Percentiles rank a stretch among this genome's conserved stretches.
Evolutionary conservation across 2,797 vertebrate genomes (phyloP).

Genomic region (Glossophaga mutica): DNA sequence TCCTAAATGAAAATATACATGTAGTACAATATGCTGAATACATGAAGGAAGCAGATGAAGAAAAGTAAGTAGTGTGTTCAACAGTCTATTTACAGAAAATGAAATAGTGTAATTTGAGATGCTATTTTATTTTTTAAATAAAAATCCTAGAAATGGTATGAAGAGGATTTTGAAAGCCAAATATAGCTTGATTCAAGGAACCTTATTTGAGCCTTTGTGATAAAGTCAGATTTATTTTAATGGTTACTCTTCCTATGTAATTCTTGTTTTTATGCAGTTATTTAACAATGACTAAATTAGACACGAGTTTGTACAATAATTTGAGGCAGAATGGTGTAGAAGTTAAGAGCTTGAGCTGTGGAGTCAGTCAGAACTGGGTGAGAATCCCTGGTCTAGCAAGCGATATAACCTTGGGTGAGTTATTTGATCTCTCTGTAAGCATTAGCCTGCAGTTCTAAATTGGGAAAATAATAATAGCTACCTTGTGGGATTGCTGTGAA

Average conservation of each 20-base stretch:
- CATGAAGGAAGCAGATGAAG: background rate
- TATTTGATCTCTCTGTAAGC: background rate
- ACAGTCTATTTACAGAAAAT: background rate
- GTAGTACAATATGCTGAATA: background rate
- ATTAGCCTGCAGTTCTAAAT: background rate
- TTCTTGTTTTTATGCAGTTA: background rate
- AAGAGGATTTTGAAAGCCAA: constrained; percentile 5
- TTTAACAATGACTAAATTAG: background rate
- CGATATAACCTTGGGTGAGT: background rate
- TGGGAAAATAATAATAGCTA: background rate
- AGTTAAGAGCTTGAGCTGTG: background rate
- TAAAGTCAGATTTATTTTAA: constrained; percentile 14
- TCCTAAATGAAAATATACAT: background rate
- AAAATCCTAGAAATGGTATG: background rate
- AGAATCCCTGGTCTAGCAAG: background rate
- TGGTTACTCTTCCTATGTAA: background rate
- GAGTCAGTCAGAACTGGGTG: background rate
- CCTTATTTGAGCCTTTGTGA: background rate
- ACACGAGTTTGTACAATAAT: background rate
- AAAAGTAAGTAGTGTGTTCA: background rate
- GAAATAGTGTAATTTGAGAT: background rate
- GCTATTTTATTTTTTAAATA: constrained; percentile 10
- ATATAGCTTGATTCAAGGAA: constrained; percentile 10
- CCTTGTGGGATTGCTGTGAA: background rate
- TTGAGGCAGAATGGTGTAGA: background rate